A percentile compares a stretch with the other conserved stretches of the same genome.
phyloP scores from a whole-genome alignment of 2,797 vertebrate species.

The Peromyscus aztecus region DNA sequence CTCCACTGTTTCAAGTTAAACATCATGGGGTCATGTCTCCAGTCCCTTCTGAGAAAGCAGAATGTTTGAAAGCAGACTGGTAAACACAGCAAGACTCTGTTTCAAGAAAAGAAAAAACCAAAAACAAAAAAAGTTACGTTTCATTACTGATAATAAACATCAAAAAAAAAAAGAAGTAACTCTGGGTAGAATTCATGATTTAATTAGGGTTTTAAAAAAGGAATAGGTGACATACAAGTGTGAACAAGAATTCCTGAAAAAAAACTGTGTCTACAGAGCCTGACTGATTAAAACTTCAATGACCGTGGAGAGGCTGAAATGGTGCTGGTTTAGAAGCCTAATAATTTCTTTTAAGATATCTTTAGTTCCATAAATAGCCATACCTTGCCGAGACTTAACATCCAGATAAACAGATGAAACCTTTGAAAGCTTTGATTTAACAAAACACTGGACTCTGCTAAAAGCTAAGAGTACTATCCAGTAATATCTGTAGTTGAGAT shows the following conservation, averaged over 20 bases:
- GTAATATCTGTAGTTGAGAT: neutral
- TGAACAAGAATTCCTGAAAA: neutral
- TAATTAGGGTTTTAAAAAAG: neutral
- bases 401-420: neutral
- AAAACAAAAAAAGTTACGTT: neutral
- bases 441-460: neutral
- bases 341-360: neutral
- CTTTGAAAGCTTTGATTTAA: neutral
- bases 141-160: neutral
- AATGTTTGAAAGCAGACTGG: neutral
- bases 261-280: neutral
- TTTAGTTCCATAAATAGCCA: neutral
- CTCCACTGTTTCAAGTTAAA: neutral
- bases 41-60: neutral
- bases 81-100: neutral
- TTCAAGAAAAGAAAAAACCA: neutral
- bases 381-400: neutral
- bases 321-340: neutral
- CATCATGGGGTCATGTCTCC: no score
- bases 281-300: neutral
- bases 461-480: no score
- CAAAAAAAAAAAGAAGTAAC: neutral
- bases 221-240: neutral
- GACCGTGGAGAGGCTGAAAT: neutral
- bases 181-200: neutral